Evolutionary conservation across 2,888 invertebrate species (phyloP).

Genomic region (Lepidonotus clava): DNA sequence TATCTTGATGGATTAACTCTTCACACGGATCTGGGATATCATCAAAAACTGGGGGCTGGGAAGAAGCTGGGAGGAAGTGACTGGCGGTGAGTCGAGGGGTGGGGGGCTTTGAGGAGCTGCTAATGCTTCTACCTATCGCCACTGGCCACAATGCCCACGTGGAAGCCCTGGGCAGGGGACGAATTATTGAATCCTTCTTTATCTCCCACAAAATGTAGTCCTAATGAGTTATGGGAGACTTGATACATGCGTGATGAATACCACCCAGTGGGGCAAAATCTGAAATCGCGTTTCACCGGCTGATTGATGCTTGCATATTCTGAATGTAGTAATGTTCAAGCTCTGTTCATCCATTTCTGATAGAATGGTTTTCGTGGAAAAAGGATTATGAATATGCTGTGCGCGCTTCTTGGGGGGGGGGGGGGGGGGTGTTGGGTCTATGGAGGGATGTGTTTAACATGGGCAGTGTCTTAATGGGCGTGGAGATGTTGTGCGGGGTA

Average conservation of each 20-base stretch:
- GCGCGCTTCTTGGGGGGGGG: no score
- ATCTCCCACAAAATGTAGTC: neutral
- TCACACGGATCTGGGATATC: neutral
- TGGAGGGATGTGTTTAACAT: no score
- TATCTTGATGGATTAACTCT: slow-evolving; percentile 31
- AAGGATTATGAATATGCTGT: no score
- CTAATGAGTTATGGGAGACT: slow-evolving; percentile 12
- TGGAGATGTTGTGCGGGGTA: no score
- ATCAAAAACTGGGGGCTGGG: neutral
- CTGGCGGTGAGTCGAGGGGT: neutral
- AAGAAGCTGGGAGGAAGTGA: neutral
- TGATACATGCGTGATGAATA: neutral
- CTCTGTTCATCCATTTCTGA: neutral
- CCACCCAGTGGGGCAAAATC: neutral
- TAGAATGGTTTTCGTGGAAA: neutral
- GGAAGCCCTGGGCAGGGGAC: neutral
- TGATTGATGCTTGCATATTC: slow-evolving; percentile 18
- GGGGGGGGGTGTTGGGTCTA: no score
- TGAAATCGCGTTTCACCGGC: neutral
- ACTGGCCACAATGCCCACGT: neutral
- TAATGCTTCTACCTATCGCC: neutral
- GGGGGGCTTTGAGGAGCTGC: neutral
- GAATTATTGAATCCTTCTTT: neutral
- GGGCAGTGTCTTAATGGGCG: no score
- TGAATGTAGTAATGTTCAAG: neutral